Evolutionary conservation across 2,113 vertebrate species (phyloP).

Genomic region (Indicator indicator): DNA sequence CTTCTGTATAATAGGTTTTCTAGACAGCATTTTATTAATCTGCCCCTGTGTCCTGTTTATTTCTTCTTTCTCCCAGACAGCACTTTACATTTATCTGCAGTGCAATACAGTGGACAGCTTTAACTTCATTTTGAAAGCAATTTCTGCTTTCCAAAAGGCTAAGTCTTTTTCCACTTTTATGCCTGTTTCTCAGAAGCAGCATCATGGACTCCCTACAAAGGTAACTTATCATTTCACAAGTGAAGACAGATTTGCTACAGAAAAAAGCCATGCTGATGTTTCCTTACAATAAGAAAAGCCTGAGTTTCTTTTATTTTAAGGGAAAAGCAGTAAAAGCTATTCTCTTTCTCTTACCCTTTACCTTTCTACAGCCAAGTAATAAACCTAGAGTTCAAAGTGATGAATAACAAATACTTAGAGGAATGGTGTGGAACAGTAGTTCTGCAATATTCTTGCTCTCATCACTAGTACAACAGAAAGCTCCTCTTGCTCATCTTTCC

Average conservation of each 20-base stretch:
- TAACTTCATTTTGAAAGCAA: slow-evolving; percentile 25
- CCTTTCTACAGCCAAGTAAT: background rate
- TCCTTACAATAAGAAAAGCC: background rate
- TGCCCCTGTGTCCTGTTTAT: background rate
- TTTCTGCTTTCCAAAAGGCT: slow-evolving; percentile 4
- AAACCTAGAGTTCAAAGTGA: slow-evolving; percentile 7
- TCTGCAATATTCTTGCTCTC: background rate
- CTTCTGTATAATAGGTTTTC: background rate
- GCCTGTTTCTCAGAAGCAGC: background rate
- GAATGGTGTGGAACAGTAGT: background rate
- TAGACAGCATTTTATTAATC: background rate
- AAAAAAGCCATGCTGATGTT: background rate
- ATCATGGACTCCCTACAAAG: background rate
- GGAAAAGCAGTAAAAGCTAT: background rate
- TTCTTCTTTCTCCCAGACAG: background rate
- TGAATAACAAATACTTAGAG: background rate
- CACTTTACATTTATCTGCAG: slow-evolving; percentile 1
- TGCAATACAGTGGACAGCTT: background rate
- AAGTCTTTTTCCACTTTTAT: background rate
- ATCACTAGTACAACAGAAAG: background rate
- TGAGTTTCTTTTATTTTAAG: background rate
- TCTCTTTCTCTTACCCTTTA: background rate
- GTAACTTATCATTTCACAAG: slow-evolving; percentile 5
- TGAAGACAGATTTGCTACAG: background rate
- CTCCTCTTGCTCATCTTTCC: background rate